Percentiles rank a stretch among this genome's conserved stretches.
phyloP scores from a whole-genome alignment of 1,140 invertebrate genomes.

The Aphidius ervi region DNA sequence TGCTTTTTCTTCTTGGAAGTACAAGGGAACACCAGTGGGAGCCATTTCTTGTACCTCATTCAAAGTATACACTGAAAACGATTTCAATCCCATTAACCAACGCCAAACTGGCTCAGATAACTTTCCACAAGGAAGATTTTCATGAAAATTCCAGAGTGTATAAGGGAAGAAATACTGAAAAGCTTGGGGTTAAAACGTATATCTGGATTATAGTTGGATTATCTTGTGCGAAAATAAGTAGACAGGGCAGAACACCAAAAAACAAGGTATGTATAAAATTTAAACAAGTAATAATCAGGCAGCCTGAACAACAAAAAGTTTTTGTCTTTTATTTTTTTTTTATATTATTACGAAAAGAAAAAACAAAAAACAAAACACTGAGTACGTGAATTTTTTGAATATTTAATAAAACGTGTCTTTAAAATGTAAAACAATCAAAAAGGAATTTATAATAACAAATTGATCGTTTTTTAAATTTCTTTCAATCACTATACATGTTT shows the following conservation, averaged over 20 bases:
- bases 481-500: too few relatives aligned
- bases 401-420: too few relatives aligned
- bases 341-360: too few relatives aligned
- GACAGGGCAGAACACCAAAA: neutral
- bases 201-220: constrained; percentile 26
- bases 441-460: too few relatives aligned
- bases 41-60: constrained; percentile 1
- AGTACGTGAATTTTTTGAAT: too few relatives aligned
- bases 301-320: too few relatives aligned
- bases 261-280: neutral
- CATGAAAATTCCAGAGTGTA: constrained; percentile 8
- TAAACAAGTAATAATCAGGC: too few relatives aligned
- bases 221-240: constrained; percentile 13
- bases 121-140: constrained; percentile 18
- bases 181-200: neutral
- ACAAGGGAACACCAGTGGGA: neutral
- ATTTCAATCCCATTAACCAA: constrained; percentile 19
- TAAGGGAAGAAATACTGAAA: neutral
- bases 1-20: constrained; percentile 1
- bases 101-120: constrained; percentile 14
- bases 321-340: too few relatives aligned
- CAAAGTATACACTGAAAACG: constrained; percentile 8
- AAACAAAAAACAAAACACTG: too few relatives aligned
- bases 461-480: too few relatives aligned
- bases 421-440: too few relatives aligned